Evolutionary conservation across 1,140 invertebrate species (phyloP), one percentile per base, ranked within the genome.

Genomic region (Bombyx mandarina): DNA sequence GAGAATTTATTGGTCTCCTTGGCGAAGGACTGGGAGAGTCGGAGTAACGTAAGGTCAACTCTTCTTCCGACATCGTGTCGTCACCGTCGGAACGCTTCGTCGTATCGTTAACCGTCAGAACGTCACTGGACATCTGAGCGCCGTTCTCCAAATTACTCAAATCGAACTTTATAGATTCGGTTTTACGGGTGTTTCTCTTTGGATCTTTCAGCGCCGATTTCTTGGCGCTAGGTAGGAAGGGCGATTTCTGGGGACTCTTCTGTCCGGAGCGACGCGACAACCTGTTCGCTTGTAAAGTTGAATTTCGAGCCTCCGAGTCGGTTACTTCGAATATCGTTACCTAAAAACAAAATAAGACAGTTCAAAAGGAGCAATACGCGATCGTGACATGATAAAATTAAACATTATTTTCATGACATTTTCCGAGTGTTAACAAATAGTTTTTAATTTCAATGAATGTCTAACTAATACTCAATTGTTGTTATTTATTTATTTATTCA

Each of bases 121-220:
- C 54, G 43, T 77, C 71, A 1, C 57, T 6, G 35, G 52, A 26
- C 35, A 66, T 22, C 2, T 55, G 43, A 42, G 26, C 45, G 18
- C 2, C 56, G 45, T 53, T 66, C 9, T 81, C 75, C 2, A 86
- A 57, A 52, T 86, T 81, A 56, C 76, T 81, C 4, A 86, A 46
- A 47, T 86, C 82, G 49, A 86, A 86, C 48, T 83, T 83, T 7
- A 86, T 86, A 6, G 79, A 79, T 59, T 86, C 82, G 0, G 65
- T 74, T 56, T 86, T 86, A 22, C 77, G 62, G 1, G 12, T 54
- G 10, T 43, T 63, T 57, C 62, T 69, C 42, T 71, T 77, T 0
- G 77, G 75, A 43, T 77, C 66, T 58, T 79, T 83, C 0, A 82
- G 67, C 0, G 80, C 75, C 1, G 82, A 86, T 59, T 86, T 86